Evolutionary conservation across 2,888 invertebrate species (phyloP), one percentile per base, ranked within the genome.

Genomic region (Chymomyza amoena): DNA sequence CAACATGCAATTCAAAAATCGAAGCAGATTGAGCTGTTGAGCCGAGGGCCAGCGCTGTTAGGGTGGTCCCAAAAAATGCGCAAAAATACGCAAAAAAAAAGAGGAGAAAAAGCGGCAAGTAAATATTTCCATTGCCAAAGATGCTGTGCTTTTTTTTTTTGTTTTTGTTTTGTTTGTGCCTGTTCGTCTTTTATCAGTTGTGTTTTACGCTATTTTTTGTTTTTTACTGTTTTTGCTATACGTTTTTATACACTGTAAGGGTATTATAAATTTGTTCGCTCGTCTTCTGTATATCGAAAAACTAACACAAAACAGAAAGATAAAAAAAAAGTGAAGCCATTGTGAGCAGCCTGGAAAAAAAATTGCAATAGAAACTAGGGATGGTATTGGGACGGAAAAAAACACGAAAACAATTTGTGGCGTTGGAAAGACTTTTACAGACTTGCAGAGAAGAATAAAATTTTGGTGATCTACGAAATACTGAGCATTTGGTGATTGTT

Each of bases 11-110:
- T 71, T 80, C 76, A 77, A 84, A 45, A 87, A 87, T 87, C 85
- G 75, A 75, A 76, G 80, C 70, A 84, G 80, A 81, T 84, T 81
- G 74, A 74, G 71, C 71, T 69, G 77, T 79, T 79, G 72, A 79
- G 72, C 70, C 60, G 64, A 66, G 66, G 39, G 39, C 39, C 39
- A 45, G 39, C 39, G 2, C 39, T 13, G 13, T 45, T 45, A 45
- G 39, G 39, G 39, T 45, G 39, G 10, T 45, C 39, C 13, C 39
- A 13, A 45, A 32, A 45, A 45, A 45, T 45, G 39, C 39, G 39
- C 39, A 45, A 45, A 45, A 45, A 45, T 13, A 45, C 39, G 32
- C 6, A 15, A 10, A 45, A 10, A 45, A 32, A 32, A 39, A 9
- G 3, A 9, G 13, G 2, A 13, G 2, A 45, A 10, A 45, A 10